phyloP scores from a whole-genome alignment of 2,113 vertebrate genomes.

The Pycnonotus jocosus region DNA sequence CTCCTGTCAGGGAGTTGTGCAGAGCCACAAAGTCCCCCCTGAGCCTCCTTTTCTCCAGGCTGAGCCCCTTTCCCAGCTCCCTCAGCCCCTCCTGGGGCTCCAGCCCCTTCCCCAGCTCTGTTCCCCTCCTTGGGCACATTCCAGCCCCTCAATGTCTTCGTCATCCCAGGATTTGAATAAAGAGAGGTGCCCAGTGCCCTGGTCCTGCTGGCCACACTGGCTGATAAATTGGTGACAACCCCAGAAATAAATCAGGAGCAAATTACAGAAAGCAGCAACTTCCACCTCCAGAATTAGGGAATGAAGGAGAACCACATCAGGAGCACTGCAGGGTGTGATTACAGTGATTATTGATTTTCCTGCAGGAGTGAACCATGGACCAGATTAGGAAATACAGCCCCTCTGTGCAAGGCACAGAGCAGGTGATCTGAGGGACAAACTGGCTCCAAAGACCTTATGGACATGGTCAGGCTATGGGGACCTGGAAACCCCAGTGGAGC shows the following conservation, averaged over 20 bases:
- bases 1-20: neutral
- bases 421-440: neutral
- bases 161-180: neutral
- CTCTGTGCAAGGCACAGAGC: neutral
- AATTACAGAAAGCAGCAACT: neutral
- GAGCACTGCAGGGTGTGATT: neutral
- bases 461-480: rapidly evolving
- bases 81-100: rapidly evolving
- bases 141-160: neutral
- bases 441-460: neutral
- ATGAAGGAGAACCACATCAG: neutral
- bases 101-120: rapidly evolving
- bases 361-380: neutral
- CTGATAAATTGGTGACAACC: neutral
- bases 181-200: neutral
- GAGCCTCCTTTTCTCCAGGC: neutral
- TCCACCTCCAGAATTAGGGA: neutral
- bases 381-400: neutral
- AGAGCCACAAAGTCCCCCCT: neutral
- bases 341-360: neutral
- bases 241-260: neutral
- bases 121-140: rapidly evolving
- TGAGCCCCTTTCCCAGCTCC: neutral
- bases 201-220: neutral
- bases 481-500: neutral